Evolutionary conservation across 2,113 vertebrate genomes (phyloP), one percentile per base, ranked within the genome.

Genomic region (Coracopsis vasa): DNA sequence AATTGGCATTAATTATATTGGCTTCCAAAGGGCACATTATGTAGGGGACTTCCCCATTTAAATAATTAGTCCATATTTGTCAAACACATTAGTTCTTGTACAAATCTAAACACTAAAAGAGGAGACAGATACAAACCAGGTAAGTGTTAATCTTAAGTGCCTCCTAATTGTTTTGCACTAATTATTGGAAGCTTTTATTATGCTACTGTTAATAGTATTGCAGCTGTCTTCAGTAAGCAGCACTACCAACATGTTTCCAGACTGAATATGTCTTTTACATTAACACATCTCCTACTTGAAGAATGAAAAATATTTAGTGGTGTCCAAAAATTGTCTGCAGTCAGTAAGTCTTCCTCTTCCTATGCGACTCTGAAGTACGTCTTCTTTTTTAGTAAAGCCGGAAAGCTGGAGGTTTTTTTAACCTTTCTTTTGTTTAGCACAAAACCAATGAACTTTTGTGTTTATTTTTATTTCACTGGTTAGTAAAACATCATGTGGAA

Each of bases 1-100:
- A 96, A 93, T 86, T 94, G 75, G 25, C 54, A 83, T 94, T 96
- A 95, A 96, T 96, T 94, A 94, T 95, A 93, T 33, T 67, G 12
- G 9, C 54, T 93, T 96, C 53, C 67, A 86, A 91, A 95, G 67
- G 71, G 39, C 35, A 86, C 71, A 77, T 90, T 95, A 70, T 62
- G 71, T 48, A 77, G 58, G 67, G 71, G 58, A 75, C 71, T 72
- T 92, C 54, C 12, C 67, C 29, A 80, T 95, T 95, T 88, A 86
- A 93, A 83, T 90, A 96, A 95, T 96, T 94, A 93, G 66, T 88
- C 48, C 3, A 35, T 96, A 87, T 96, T 96, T 92, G 60, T 94
- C 75, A 94, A 95, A 73, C 35, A 50, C 73, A 80, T 96, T 92
- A 86, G 33, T 90, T 95, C 58, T 96, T 86, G 90, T 90, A 94